Conservation (phyloP, 2,113 vertebrate genomes). For the Cnemophilus loriae region DNA sequence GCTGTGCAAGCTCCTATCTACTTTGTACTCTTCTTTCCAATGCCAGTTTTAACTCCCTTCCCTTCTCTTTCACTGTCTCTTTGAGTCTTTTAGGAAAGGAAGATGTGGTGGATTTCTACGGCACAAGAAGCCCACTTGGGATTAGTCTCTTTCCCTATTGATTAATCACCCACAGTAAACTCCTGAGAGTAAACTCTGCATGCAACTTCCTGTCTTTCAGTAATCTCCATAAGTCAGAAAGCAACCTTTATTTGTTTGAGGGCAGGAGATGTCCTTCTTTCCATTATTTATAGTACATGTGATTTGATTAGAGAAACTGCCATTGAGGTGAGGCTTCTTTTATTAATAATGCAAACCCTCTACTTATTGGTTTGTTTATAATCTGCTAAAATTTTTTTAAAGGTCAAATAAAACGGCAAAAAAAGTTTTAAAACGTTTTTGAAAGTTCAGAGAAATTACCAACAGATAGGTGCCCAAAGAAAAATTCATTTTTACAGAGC, state of each 20-base stretch:
- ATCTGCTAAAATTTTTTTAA: background rate
- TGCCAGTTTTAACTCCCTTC: background rate
- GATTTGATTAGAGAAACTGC: slow-evolving; percentile 15
- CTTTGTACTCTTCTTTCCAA: background rate
- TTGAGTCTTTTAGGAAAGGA: background rate
- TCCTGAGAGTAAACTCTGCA: background rate
- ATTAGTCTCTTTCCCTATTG: background rate
- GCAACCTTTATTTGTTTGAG: background rate
- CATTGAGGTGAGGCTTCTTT: slow-evolving; percentile 11
- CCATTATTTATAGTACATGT: background rate
- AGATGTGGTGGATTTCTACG: background rate
- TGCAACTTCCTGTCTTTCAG: background rate
- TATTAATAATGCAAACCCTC: slow-evolving; percentile 51
- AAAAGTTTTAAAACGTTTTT: slow-evolving; percentile 52
- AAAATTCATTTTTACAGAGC: background rate
- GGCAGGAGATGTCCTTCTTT: background rate
- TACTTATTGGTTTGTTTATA: slow-evolving; percentile 59
- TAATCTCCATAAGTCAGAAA: background rate
- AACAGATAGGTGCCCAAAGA: background rate
- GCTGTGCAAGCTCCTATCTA: background rate
- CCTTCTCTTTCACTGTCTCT: background rate
- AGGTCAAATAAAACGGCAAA: slow-evolving; percentile 32
- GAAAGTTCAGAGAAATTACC: slow-evolving; percentile 45
- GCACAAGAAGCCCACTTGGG: background rate
- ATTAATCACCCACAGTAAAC: background rate